Conservation (phyloP, 1,140 invertebrate genomes). For the Harpegnathos saltator region DNA sequence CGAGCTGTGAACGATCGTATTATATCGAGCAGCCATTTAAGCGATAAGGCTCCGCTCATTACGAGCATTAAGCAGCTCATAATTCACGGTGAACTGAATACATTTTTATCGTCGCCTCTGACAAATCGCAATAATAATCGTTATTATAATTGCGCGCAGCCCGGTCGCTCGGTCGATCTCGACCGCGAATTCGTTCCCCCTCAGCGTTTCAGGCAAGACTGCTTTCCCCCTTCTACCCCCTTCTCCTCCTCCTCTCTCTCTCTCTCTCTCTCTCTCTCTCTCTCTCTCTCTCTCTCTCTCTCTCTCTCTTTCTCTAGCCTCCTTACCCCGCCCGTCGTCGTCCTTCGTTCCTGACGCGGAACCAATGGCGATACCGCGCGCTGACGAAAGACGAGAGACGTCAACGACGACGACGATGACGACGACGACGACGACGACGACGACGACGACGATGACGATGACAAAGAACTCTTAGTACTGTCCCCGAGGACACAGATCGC, state of each 20-base stretch:
- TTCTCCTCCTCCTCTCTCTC: no score
- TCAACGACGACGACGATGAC: not conserved
- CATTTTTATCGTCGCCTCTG: no score
- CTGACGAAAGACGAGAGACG: constrained; percentile 60
- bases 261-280: no score
- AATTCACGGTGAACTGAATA: no score
- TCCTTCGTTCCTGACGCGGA: constrained; percentile 76
- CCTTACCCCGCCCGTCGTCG: not conserved
- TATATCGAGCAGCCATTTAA: no score
- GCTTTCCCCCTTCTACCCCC: no score
- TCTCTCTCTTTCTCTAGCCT: no score
- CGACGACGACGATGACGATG: not conserved
- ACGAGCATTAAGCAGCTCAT: no score
- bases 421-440: constrained; percentile 29
- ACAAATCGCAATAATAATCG: no score
- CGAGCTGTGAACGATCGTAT: no score
- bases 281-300: no score
- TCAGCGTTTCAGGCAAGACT: constrained; percentile 28
- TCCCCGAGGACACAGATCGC: constrained; percentile 40
- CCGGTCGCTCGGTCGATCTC: constrained; percentile 10
- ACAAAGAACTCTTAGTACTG: constrained; percentile 63
- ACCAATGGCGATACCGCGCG: constrained; percentile 78
- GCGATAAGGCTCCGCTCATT: no score
- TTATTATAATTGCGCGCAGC: not conserved
- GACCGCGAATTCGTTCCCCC: not conserved